Percentiles rank a stretch among this genome's conserved stretches.
Evolutionary conservation across 2,113 vertebrate genomes (phyloP).

Genomic region (Megatriorchis doriae): DNA sequence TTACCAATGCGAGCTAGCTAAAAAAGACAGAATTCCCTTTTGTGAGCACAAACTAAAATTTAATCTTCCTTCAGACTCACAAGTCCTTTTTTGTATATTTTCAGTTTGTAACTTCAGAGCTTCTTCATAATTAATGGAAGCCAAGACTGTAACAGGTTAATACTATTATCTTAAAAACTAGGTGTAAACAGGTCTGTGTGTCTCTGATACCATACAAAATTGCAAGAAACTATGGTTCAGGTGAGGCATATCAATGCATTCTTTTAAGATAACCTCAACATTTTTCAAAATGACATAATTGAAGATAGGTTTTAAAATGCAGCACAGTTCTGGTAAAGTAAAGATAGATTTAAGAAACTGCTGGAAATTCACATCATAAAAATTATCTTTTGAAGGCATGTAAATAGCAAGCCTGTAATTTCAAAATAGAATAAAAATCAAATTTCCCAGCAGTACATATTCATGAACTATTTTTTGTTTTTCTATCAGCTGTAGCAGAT

Average conservation of each 20-base stretch:
- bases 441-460: slow-evolving; percentile 41
- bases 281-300: neutral
- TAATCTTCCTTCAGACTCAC: neutral
- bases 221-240: neutral
- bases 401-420: slow-evolving; percentile 10
- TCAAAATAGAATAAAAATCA: slow-evolving; percentile 36
- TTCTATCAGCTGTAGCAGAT: slow-evolving; percentile 48
- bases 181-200: neutral
- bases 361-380: neutral
- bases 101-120: neutral
- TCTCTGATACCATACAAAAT: neutral
- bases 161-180: neutral
- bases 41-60: neutral
- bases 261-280: neutral
- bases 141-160: neutral
- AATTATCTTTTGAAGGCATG: neutral
- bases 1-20: neutral
- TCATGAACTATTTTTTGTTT: slow-evolving; percentile 41
- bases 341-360: neutral
- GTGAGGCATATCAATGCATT: neutral
- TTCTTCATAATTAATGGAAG: neutral
- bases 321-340: neutral
- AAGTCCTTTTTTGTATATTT: neutral
- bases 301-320: neutral
- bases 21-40: neutral